Percentiles rank a stretch among this genome's conserved stretches.
These are phyloP conservation scores for Lutraria lutraria DNA, from an alignment of 2,888 invertebrate species.

Conservation along the genomic window DNA sequence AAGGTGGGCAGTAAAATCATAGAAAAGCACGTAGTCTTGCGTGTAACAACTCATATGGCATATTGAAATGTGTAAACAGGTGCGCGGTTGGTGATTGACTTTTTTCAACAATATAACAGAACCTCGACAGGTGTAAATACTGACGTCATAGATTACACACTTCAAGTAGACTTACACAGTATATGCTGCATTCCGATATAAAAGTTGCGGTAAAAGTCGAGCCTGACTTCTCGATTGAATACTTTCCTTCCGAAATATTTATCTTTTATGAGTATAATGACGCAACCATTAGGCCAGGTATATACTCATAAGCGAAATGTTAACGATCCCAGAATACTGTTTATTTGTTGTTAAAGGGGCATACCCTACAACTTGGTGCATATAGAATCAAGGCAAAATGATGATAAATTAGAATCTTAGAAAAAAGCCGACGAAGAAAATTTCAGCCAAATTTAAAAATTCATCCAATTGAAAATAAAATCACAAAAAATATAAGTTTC, in stretches of 20 bases:
- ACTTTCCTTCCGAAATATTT: slow-evolving; percentile 10
- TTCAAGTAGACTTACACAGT: neutral
- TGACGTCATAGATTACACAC: slow-evolving; percentile 10
- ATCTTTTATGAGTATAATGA: neutral
- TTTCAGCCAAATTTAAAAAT: too few relatives aligned
- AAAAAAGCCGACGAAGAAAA: too few relatives aligned
- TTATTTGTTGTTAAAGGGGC: too few relatives aligned
- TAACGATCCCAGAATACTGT: too few relatives aligned
- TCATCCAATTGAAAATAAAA: too few relatives aligned
- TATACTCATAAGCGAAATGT: too few relatives aligned
- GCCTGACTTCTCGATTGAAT: neutral
- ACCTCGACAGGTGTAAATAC: neutral
- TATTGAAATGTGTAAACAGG: neutral
- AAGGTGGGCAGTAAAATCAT: too few relatives aligned
- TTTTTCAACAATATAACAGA: neutral
- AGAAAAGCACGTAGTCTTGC: too few relatives aligned
- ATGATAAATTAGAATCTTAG: too few relatives aligned
- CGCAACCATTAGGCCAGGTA: neutral
- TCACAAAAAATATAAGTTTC: too few relatives aligned
- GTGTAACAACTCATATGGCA: neutral
- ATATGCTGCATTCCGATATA: neutral
- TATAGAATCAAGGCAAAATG: too few relatives aligned
- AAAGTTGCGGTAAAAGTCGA: neutral
- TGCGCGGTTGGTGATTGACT: neutral
- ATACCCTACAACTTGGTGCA: too few relatives aligned